Evolutionary conservation across 2,113 vertebrate genomes (phyloP), one percentile per base, ranked within the genome.

Genomic region (Toxotes chatareus): DNA sequence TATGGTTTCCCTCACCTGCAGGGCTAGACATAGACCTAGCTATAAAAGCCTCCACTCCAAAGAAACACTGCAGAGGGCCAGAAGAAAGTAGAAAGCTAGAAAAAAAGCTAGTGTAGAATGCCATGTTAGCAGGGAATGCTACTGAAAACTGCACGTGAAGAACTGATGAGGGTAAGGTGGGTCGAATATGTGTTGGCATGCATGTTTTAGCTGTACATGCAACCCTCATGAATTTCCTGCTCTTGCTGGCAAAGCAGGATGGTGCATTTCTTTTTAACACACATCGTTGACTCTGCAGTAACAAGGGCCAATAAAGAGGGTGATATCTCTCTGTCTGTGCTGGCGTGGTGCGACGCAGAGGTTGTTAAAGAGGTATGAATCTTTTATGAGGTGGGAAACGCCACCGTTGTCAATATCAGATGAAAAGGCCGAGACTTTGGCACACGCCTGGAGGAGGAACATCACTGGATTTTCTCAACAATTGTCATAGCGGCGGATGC

Each of bases 361-460:
- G 87, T 85, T 89, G 88, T 93, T 93, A 93, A 92, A 92, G 84
- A 83, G 78, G 67, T 59, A 86, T 94, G 80, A 94, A 94, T 93
- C 83, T 93, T 94, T 94, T 87, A 94, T 93, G 90, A 92, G 92
- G 70, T 71, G 76, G 80, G 82, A 87, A 88, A 89, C 60, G 65
- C 80, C 85, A 74, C 63, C 27, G 38, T 80, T 59, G 76, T 90
- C 85, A 78, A 87, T 91, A 91, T 77, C 72, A 71, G 85, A 89
- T 79, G 70, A 82, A 86, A 83, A 84, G 68, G 66, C 66, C 1
- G 80, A 27, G 27, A 83, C 47, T 67, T 42, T 60, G 84, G 63
- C 78, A 61, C 49, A 63, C 1, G 36, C 51, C 44, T n/a, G 1
- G 49, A 44, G 60, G 64, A 14, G 51, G 49, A 46, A 36, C 60